phyloP scores from a whole-genome alignment of 1,140 invertebrate species.

The Zaprionus ghesquierei region DNA sequence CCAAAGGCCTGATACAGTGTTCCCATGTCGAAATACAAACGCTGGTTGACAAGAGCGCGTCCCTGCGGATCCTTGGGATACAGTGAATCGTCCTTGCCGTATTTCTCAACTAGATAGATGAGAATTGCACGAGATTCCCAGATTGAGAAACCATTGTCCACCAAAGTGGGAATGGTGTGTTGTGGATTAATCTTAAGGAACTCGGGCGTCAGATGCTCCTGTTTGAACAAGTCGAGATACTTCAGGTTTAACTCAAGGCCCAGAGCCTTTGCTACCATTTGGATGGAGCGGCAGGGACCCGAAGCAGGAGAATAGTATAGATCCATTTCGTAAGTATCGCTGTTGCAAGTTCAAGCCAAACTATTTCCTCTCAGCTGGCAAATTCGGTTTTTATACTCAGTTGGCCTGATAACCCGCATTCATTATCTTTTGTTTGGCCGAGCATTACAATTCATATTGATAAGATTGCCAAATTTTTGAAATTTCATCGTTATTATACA shows the following conservation, averaged over 20 bases:
- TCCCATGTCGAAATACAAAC: slow-evolving; percentile 85
- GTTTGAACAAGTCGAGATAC: slow-evolving; percentile 84
- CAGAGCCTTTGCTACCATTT: slow-evolving; percentile 82
- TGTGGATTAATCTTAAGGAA: slow-evolving; percentile 82
- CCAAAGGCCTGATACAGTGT: slow-evolving; percentile 78
- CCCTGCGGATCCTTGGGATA: slow-evolving; percentile 84
- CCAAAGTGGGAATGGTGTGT: slow-evolving; percentile 68
- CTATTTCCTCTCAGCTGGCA: background rate
- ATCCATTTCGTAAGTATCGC: slow-evolving; percentile 25
- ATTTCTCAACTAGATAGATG: slow-evolving; percentile 62
- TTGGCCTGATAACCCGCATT: background rate
- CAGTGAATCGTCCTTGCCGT: slow-evolving; percentile 83
- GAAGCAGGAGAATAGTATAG: slow-evolving; percentile 38
- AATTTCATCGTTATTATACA: background rate
- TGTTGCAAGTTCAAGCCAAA: background rate
- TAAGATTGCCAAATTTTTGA: background rate
- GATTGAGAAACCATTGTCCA: slow-evolving; percentile 51
- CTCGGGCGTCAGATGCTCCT: slow-evolving; percentile 87
- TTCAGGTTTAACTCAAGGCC: slow-evolving; percentile 80
- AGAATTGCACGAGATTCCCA: slow-evolving; percentile 70
- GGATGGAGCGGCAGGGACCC: slow-evolving; percentile 80
- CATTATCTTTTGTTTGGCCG: background rate
- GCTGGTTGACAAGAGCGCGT: slow-evolving; percentile 84
- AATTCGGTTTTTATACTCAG: background rate
- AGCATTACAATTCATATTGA: background rate